Evolutionary conservation across 1,140 invertebrate species (phyloP).

Genomic region (Procambarus virginalis): DNA sequence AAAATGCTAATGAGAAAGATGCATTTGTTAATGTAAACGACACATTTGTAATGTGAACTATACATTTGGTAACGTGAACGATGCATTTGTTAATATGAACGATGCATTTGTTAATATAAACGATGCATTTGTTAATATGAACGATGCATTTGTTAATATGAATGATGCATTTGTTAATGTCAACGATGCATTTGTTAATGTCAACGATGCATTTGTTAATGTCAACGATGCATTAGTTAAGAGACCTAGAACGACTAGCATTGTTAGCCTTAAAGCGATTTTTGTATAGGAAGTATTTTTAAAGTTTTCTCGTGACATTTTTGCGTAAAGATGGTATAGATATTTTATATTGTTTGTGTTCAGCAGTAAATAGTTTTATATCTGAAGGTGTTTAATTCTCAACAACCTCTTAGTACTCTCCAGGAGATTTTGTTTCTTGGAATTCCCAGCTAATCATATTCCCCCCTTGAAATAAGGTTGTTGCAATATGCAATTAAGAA

Average conservation of each 20-base stretch:
- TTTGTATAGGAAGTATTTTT: slow-evolving; percentile 1
- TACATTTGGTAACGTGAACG: too few relatives aligned
- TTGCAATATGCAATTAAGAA: neutral
- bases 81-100: too few relatives aligned
- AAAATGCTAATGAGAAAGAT: neutral
- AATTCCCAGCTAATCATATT: neutral
- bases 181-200: too few relatives aligned
- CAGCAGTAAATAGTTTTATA: slow-evolving; percentile 12
- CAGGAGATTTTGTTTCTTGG: neutral
- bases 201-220: too few relatives aligned
- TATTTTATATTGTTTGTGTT: neutral
- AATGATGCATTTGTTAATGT: too few relatives aligned
- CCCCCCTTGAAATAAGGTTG: neutral
- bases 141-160: too few relatives aligned
- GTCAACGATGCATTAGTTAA: neutral
- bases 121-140: too few relatives aligned
- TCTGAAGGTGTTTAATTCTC: neutral
- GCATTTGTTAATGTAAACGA: neutral
- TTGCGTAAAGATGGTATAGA: neutral
- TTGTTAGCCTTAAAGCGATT: neutral
- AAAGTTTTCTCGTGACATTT: neutral
- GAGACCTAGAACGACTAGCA: neutral
- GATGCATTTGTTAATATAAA: neutral
- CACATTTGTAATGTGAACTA: too few relatives aligned
- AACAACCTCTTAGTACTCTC: neutral